Evolutionary conservation across 2,888 invertebrate genomes (phyloP).

Genomic region (Caenorhabditis wallacei): DNA sequence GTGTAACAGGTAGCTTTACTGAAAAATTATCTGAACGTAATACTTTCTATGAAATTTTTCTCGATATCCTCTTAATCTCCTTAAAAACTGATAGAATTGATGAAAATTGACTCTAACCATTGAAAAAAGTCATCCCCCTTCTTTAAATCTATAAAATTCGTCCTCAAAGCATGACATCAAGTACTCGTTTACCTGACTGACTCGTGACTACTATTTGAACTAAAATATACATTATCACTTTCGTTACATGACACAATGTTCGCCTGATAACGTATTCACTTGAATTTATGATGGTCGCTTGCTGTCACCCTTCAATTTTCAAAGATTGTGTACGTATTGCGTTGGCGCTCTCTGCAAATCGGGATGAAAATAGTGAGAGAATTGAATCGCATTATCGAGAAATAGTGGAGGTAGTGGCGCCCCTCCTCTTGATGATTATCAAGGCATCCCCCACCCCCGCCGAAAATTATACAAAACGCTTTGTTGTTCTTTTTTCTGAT

Average conservation of each 20-base stretch:
- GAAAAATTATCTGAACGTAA: too few relatives aligned
- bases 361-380: constrained; percentile 20
- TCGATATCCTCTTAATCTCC: too few relatives aligned
- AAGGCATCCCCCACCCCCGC: neutral
- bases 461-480: neutral
- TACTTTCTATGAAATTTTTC: too few relatives aligned
- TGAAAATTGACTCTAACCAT: too few relatives aligned
- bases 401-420: neutral
- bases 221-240: constrained; percentile 21
- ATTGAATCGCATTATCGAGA: constrained; percentile 50
- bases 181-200: neutral
- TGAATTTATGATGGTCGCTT: neutral
- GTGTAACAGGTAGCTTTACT: too few relatives aligned
- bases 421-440: constrained; percentile 38
- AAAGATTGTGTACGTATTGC: constrained; percentile 30
- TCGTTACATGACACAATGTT: constrained; percentile 4
- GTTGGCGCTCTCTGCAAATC: constrained; percentile 13
- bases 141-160: neutral
- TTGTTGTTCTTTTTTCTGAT: constrained; percentile 6
- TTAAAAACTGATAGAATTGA: too few relatives aligned
- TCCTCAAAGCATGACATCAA: neutral
- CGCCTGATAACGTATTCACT: constrained; percentile 28
- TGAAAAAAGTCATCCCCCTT: too few relatives aligned
- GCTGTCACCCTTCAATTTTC: constrained; percentile 20
- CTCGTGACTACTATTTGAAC: constrained; percentile 56